Base-by-base conservation (phyloP, 2,113 vertebrate species). In the Cephalopholis sonnerati region DNA sequence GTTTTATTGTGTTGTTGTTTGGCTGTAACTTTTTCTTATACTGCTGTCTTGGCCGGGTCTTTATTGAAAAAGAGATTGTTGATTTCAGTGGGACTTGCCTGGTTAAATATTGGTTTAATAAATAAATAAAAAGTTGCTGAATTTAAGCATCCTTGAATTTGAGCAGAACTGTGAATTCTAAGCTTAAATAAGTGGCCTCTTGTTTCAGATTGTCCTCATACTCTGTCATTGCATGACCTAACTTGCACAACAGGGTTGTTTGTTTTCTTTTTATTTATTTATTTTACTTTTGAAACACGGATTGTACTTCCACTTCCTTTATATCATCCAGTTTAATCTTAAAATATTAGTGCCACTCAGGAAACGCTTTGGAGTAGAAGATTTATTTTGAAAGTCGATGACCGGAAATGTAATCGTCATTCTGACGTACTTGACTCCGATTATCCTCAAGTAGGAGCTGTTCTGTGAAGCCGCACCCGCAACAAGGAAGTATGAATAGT, bases 401-500 rank as follows among this genome's bases (percentile, higher is more conserved):
- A 54, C 55, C 22, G 54, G 83, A 88, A 82, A 25, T 54, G 16
- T 17, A 1, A 0, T 3, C 3, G 22, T 79, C 13, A 51, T 3
- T 27, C 3, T 24, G 27, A 32, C 44, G 0, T 0, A 0, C 55
- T 76, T 83, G 32, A 77, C 53, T 1, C 2, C 27, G 27, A 8
- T 51, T 1, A 20, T 66, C n/a, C 17, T 7, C n/a, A 7, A 29
- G 64, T n/a, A 46, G 29, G 54, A 18, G 58, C 24, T 41, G 59
- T 17, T 25, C n/a, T 61, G 46, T 57, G n/a, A 81, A 66, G 74
- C 93, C 91, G 72, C 92, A n/a, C 92, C 91, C 83, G 75, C 72
- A 66, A 85, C 22, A 4, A 85, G 87, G 85, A 92, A 92, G 84
- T 84, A 57, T 13, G 13, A 72, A 57, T 5, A 50, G 51, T 94